phyloP scores from a whole-genome alignment of 1,140 invertebrate genomes.

The Nasonia longicornis region DNA sequence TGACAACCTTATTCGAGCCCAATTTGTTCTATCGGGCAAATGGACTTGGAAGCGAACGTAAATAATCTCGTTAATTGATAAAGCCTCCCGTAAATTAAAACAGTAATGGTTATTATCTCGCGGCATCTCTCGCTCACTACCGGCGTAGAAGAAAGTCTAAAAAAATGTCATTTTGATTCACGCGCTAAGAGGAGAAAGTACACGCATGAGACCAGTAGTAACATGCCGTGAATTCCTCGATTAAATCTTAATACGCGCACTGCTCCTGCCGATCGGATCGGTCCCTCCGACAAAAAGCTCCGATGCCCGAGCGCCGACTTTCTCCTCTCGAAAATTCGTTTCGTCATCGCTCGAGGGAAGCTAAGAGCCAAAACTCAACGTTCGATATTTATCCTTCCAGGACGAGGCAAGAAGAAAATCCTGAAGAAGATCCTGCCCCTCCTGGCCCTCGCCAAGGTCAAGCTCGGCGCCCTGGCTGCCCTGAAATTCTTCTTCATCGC shows the following conservation, averaged over 20 bases:
- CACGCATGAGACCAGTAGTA: not conserved
- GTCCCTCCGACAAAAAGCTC: too few species aligned
- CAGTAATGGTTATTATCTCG: too few species aligned
- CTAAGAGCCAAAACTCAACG: not conserved
- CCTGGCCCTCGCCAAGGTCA: constrained; percentile 73
- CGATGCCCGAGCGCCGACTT: too few species aligned
- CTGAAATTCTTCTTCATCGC: constrained; percentile 73
- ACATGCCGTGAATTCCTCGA: not conserved
- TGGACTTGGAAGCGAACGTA: too few species aligned
- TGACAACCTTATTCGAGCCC: too few species aligned
- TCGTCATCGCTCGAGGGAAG: not conserved
- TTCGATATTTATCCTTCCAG: constrained; percentile 52
- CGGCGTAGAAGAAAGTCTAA: too few species aligned
- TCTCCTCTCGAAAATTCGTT: not conserved
- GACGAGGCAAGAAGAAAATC: constrained; percentile 75
- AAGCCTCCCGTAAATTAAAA: too few species aligned
- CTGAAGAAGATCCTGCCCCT: constrained; percentile 72
- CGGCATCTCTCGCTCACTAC: too few species aligned
- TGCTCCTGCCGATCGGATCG: too few species aligned
- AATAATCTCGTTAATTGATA: too few species aligned
- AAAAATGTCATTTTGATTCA: not conserved
- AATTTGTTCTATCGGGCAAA: not conserved
- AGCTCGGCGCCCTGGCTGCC: constrained; percentile 71
- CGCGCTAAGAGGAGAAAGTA: not conserved
- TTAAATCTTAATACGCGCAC: not conserved